Base-by-base conservation (phyloP, 2,888 invertebrate genomes). In the Trypoxylon attenuatum region DNA sequence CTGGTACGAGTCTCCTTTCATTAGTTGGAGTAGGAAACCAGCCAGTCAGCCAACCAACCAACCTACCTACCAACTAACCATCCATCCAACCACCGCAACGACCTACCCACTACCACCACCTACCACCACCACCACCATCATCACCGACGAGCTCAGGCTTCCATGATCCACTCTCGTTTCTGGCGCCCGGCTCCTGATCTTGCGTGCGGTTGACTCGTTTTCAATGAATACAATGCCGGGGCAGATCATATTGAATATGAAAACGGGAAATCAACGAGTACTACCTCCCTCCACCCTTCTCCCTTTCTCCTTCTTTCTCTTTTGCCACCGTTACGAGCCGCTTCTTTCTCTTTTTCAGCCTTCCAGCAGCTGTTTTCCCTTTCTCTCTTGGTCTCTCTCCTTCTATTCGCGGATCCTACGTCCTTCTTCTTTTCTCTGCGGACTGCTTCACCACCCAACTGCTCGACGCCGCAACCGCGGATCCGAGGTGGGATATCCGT, bases 211-310 rank as follows among this genome's bases (percentile, higher is more conserved):
- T 86, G 83, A 87, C 85, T 87, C 84, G 86, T 80, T 87, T 85
- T 86, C 86, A 87, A 87, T 86, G 86, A 85, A 85, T 80, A 86
- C 87, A 86, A 87, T 87, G 83, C 81, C 80, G 79, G 75, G 73
- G 77, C 82, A 79, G 83, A 85, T 85, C 84, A 86, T 86, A 86
- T 86, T 86, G 83, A 86, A 87, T 86, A 86, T 86, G 85, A 86
- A 87, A 86, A 86, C 84, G 84, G 83, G 78, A 85, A 87, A 87
- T 86, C 84, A 85, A 86, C 86, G 85, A 85, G 84, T 82, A 68
- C 78, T 69, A 67, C 71, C 5, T n/a, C 16, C 18, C n/a, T 52
- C 47, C 41, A 41, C 55, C 55, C 49, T 38, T 47, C 51, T 50
- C 45, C 15, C 27, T 45, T 45, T 18, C 15, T 33, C 33, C 13